Evolutionary conservation across 2,113 vertebrate species (phyloP), one percentile per base, ranked within the genome.

Genomic region (Loxodonta africana): DNA sequence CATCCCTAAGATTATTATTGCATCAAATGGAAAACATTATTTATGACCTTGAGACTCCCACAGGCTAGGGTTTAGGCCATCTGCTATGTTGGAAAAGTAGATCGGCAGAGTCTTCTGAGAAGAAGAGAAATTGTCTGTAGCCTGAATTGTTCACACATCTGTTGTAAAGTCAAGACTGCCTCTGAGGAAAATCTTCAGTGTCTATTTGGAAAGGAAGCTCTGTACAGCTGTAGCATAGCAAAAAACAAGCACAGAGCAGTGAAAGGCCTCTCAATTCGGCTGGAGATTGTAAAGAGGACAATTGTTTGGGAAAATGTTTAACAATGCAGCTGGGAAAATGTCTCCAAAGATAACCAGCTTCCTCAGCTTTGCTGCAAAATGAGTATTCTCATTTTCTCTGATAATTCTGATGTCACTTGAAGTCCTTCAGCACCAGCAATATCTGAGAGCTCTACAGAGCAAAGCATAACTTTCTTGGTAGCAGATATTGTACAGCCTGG

Each of bases 151-250:
- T 67, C 30, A 37, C 30, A 60, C 3, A 25, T 63, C 33, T 65
- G 30, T 67, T 76, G 21, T 85, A 71, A 67, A 21, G 37, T 33
- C 18, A 77, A 89, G 23, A 74, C 44, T 57, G 33, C 84, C 80
- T 83, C 46, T 94, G 51, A 90, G 67, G 67, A 62, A 86, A 63
- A 51, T 78, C 81, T 37, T 5, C 88, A 26, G 17, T 51, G 30
- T 92, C 53, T 78, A 18, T 44, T 92, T 91, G 60, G 51, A 90
- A 94, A 76, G 44, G 46, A 77, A 82, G 21, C 9, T 94, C 28
- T 88, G 0, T 83, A 71, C 62, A 28, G 28, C 48, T 33, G 23
- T 76, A 73, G 30, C 6, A 12, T 91, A 76, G 41, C 33, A 76
- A 73, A 97, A 37, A 80, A 83, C 7, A 65, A 46, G 53, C 74